Conservation (phyloP, 2,113 vertebrate species). For the Colistium nudipinnis region DNA sequence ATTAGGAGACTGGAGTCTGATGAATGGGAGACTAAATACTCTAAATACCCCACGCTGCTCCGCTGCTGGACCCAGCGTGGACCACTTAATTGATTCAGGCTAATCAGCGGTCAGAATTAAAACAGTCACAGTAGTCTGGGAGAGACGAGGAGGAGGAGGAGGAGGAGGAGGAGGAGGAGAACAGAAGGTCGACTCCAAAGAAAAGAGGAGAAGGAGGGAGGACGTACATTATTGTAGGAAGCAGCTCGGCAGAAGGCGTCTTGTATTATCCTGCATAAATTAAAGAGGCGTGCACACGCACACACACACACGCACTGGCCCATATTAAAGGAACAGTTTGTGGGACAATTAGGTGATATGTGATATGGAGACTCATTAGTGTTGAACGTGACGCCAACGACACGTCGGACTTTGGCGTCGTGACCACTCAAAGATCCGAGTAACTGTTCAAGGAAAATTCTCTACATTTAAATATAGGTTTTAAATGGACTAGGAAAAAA, state of each 20-base stretch:
- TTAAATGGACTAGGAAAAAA: no score
- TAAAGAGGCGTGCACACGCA: conserved; percentile 38
- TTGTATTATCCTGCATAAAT: conserved; percentile 79
- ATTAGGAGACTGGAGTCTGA: conserved; percentile 80
- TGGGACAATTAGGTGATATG: conserved; percentile 70
- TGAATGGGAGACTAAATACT: conserved; percentile 77
- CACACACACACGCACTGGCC: conserved; percentile 49
- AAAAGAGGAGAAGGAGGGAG: conserved; percentile 50
- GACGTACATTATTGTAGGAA: conserved; percentile 70
- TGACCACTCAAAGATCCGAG: neutral
- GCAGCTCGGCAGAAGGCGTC: conserved; percentile 77
- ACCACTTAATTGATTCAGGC: conserved; percentile 81
- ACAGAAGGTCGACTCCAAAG: conserved; percentile 61
- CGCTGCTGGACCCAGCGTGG: conserved; percentile 77
- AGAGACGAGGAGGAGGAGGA: conserved; percentile 45
- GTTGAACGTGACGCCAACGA: conserved; percentile 44
- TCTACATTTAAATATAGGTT: no score
- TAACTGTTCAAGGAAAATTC: neutral
- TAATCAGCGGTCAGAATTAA: conserved; percentile 84
- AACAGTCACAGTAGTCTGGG: conserved; percentile 85
- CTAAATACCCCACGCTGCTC: conserved; percentile 81
- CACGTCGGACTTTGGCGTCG: conserved; percentile 38
- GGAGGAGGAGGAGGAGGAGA: conserved; percentile 35
- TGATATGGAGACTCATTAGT: conserved; percentile 71
- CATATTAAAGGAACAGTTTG: conserved; percentile 76